phyloP scores from a whole-genome alignment of 1,140 invertebrate genomes.

The Prorops nasuta region DNA sequence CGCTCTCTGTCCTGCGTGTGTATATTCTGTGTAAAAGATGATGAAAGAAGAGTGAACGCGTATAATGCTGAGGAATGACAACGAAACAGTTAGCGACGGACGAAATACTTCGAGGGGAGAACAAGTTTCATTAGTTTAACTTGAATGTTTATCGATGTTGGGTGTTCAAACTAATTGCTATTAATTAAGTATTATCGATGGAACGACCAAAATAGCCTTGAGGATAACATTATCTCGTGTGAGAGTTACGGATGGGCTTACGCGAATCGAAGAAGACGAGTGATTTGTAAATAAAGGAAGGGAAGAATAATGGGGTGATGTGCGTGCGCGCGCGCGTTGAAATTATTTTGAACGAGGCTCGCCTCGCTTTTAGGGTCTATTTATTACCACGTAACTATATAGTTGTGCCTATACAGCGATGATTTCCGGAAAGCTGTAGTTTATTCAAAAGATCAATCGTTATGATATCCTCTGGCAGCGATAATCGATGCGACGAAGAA shows the following conservation, averaged over 20 bases:
- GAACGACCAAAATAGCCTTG: neutral
- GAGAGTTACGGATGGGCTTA: neutral
- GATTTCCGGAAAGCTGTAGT: no score
- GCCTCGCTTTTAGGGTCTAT: constrained; percentile 6
- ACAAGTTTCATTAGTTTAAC: constrained; percentile 31
- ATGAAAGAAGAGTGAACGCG: neutral
- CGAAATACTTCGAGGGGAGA: neutral
- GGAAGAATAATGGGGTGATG: constrained; percentile 12
- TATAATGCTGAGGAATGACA: neutral
- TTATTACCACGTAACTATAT: constrained; percentile 14
- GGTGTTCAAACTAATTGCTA: constrained; percentile 43
- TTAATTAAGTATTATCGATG: constrained; percentile 35
- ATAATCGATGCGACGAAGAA: neutral
- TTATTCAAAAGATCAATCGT: no score
- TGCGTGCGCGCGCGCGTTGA: neutral
- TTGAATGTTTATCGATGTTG: constrained; percentile 44
- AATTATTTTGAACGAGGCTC: constrained; percentile 8
- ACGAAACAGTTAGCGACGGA: neutral
- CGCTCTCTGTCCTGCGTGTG: no score
- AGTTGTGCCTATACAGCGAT: constrained; percentile 9
- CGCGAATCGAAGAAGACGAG: neutral
- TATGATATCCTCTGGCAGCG: neutral
- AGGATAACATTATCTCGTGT: constrained; percentile 8
- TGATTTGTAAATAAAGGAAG: constrained; percentile 28
- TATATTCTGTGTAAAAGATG: neutral